A percentile compares a stretch with the other conserved stretches of the same genome.
These are phyloP conservation scores for Chrysomallon squamiferum DNA, from an alignment of 1,140 invertebrate genomes.

Conservation along the genomic window DNA sequence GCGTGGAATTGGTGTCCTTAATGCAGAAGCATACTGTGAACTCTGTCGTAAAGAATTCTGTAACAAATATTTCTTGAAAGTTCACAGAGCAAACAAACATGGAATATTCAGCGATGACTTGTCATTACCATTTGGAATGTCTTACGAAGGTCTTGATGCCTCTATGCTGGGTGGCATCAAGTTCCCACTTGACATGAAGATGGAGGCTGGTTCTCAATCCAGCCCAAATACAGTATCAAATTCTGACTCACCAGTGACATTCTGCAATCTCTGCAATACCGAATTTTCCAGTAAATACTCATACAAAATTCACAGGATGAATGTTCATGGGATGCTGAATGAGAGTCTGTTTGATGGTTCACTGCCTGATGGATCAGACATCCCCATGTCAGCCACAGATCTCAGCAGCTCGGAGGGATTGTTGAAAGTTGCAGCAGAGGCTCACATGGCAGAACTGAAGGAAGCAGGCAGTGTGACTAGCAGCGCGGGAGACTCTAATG, in stretches of 20 bases:
- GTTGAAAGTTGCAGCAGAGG: slow-evolving; percentile 23
- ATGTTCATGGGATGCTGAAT: slow-evolving; percentile 55
- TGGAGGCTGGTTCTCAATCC: background rate
- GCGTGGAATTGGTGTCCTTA: slow-evolving; percentile 40
- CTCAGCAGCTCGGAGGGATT: slow-evolving; percentile 27
- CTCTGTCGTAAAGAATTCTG: slow-evolving; percentile 95
- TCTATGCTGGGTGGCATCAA: background rate
- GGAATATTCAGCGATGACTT: slow-evolving; percentile 57
- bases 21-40: slow-evolving; percentile 78
- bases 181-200: slow-evolving; percentile 11
- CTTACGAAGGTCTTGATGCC: background rate
- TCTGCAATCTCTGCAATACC: slow-evolving; percentile 58
- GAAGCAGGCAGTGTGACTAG: slow-evolving; percentile 9
- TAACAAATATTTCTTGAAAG: slow-evolving; percentile 72
- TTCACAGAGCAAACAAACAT: slow-evolving; percentile 71
- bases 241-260: slow-evolving; percentile 34
- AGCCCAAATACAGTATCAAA: slow-evolving; percentile 16
- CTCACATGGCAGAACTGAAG: slow-evolving; percentile 1
- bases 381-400: slow-evolving; percentile 25
- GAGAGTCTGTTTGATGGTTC: slow-evolving; percentile 31
- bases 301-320: slow-evolving; percentile 56
- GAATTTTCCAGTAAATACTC: slow-evolving; percentile 57
- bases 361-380: slow-evolving; percentile 27
- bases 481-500: slow-evolving; percentile 27
- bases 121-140: slow-evolving; percentile 2